Evolutionary conservation across 2,113 vertebrate species (phyloP), one percentile per base, ranked within the genome.

Genomic region (Carettochelys insculpta): DNA sequence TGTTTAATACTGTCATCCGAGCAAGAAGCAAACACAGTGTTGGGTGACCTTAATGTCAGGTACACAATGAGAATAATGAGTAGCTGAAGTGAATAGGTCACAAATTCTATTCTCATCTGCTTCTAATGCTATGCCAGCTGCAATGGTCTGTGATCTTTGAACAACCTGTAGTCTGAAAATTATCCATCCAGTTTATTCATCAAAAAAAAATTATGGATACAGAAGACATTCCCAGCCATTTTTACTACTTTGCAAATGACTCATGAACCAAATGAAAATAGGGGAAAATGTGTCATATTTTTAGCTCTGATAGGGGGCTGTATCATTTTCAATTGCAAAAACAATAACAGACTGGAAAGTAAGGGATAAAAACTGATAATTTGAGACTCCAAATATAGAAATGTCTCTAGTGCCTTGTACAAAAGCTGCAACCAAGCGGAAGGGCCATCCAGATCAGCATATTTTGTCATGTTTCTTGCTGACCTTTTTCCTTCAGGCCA

Each of bases 381-480:
- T 13, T 65, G 45, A 89, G 7, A 19, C 9, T 93, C 89, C 80
- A 95, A 96, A 92, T 82, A 86, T 85, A 92, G 91, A 87, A 95
- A 90, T 50, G 11, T 90, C 16, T 86, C 61, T 12, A 80, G 12
- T 77, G 47, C 0, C 54, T 87, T 91, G 83, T 68, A 31, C 58
- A 31, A 83, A 83, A 87, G 24, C 77, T 87, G 79, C 25, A 76
- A 53, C 53, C 93, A 94, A 38, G 80, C 90, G 85, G 53, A 96
- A 80, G 17, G 43, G 38, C 47, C 61, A 87, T 90, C 25, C 53
- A 75, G 50, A 89, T 94, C 80, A 95, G 80, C 87, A 90, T 38
- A 82, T 90, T 96, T 96, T 93, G 94, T 90, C 51, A 58, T 82
- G 75, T 56, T 34, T 53, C 88, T 92, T 86, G 76, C 86, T 92